phyloP scores from a whole-genome alignment of 2,113 vertebrate genomes.

The Apaloderma vittatum region DNA sequence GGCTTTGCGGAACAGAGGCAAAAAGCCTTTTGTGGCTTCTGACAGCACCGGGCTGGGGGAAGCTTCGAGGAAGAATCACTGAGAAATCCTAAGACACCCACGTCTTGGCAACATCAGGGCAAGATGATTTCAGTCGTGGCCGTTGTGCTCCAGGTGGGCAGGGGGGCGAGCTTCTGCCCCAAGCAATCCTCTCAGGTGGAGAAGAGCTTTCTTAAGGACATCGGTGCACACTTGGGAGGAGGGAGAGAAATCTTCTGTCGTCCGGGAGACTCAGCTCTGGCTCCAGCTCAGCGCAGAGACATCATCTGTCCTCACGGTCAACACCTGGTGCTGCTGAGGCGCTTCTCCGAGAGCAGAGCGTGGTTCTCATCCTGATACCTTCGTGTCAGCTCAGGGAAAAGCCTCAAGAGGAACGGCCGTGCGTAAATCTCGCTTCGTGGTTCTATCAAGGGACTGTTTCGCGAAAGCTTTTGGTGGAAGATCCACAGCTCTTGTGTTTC shows the following conservation, averaged over 20 bases:
- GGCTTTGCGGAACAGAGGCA: not conserved
- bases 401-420: not conserved
- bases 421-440: not conserved
- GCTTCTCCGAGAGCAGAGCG: not conserved
- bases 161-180: not conserved
- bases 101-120: not conserved
- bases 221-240: not conserved
- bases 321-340: not conserved
- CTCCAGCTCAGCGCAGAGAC: slow-evolving; percentile 5
- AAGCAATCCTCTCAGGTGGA: not conserved
- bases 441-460: not conserved
- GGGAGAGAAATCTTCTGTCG: not conserved
- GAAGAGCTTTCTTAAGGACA: not conserved
- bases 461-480: slow-evolving; percentile 26
- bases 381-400: not conserved
- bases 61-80: not conserved
- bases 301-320: slow-evolving; percentile 5
- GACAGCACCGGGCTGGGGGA: not conserved
- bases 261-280: not conserved
- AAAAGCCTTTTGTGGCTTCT: not conserved
- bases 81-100: slow-evolving; percentile 21
- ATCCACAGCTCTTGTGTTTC: slow-evolving; percentile 15
- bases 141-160: not conserved
- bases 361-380: not conserved
- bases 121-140: not conserved